Conservation (phyloP, 2,113 vertebrate genomes). For the Varanus salvator region DNA sequence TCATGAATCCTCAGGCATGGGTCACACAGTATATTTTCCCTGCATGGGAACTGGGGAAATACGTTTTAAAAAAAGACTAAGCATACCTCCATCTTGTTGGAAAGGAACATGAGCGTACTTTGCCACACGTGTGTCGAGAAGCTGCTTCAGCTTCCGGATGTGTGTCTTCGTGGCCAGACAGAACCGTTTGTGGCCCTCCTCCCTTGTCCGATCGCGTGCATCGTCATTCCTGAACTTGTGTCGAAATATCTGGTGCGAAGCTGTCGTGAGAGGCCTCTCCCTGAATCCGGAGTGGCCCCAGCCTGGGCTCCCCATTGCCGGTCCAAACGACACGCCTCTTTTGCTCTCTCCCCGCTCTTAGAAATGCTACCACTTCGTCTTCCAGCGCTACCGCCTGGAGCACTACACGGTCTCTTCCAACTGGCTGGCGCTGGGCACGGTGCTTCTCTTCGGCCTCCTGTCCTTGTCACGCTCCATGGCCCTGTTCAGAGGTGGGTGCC, state of each 20-base stretch:
- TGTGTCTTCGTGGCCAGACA: neutral
- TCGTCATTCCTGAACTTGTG: neutral
- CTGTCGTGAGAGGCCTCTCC: neutral
- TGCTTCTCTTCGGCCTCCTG: conserved; percentile 87
- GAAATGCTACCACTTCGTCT: conserved; percentile 99
- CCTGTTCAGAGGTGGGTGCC: conserved; percentile 89
- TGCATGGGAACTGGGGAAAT: neutral
- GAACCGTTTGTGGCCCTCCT: neutral
- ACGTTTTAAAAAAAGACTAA: too few species aligned
- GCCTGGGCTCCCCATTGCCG: neutral
- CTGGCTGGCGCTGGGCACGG: conserved; percentile 90
- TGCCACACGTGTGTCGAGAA: neutral
- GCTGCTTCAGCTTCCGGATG: neutral
- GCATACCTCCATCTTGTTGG: neutral
- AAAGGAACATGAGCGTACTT: neutral
- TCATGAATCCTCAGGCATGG: neutral
- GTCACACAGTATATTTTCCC: neutral
- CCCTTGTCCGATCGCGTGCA: neutral
- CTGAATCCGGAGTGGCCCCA: too few species aligned
- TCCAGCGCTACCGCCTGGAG: conserved; percentile 94
- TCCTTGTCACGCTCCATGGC: conserved; percentile 95
- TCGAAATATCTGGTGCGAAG: neutral
- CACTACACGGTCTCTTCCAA: conserved; percentile 96
- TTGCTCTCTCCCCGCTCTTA: conserved; percentile 64
- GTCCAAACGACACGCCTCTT: neutral